Evolutionary conservation across 1,140 invertebrate genomes (phyloP), one percentile per base, ranked within the genome.

Genomic region (Triops longicaudatus): DNA sequence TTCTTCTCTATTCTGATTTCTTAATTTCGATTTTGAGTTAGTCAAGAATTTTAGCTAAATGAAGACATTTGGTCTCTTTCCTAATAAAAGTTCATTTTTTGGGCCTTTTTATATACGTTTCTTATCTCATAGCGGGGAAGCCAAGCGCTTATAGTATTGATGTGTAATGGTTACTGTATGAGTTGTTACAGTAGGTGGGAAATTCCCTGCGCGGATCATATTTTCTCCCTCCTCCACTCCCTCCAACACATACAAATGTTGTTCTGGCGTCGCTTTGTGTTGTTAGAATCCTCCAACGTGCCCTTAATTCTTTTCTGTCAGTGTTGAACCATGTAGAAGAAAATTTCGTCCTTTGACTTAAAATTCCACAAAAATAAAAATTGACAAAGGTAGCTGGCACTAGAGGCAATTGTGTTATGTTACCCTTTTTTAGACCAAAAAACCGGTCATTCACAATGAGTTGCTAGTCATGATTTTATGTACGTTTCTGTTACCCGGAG

Each of bases 61-160:
- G 50, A 22, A 6, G 10, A n/a, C 17, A 11, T 2, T 0, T 63
- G 50, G 50, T 63, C 50, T n/a, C 50, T 63, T 44, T 22, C 50
- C 14, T 63, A 37, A 7, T 37, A 37, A 37, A 37, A 7, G 31
- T 37, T 37, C 2, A 37, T 37, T 37, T 37, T 37, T 37, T 37
- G 31, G 50, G 17, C 50, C 14, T 22, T 63, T 63, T 17, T n/a
- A 63, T 22, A 63, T 63, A 22, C 17, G 50, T 63, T 63, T 63
- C 50, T 5, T 63, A 63, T 63, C 50, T 63, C 50, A 63, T 63
- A 63, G 50, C 50, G 50, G 50, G 50, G 50, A 63, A 63, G 50
- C 14, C 50, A 63, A 63, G 50, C 50, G 50, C 50, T 63, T 63
- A 63, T 63, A 63, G 50, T 63, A 63, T n/a, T 63, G 50, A 22